Evolutionary conservation across 2,113 vertebrate species (phyloP), one percentile per base, ranked within the genome.

Genomic region (Pelecanoides urinatrix): DNA sequence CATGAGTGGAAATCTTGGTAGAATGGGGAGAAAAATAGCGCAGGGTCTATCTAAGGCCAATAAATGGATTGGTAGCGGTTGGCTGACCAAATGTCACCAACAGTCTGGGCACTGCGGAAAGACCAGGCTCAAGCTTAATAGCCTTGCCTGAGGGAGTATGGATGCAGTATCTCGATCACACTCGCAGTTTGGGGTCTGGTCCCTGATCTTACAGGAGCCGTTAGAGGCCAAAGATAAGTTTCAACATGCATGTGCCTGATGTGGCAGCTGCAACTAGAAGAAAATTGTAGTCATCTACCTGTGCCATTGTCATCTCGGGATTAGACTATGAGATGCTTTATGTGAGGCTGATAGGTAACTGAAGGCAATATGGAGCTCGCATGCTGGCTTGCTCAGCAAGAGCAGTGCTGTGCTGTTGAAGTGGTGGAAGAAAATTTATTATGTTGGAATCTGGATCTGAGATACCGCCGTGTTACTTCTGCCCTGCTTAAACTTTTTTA

Each of bases 291-390:
- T 71, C 9, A 4, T 29, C 25, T 40, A 1, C 55, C 6, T 56
- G 27, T 82, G 45, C 53, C 44, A 17, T 7, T 83, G 53, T n/a
- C 25, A 55, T 45, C 23, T 92, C 7, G 2, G 74, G n/a, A 9
- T 65, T 38, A 65, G 78, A 8, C 30, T 77, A 5, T 6, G 56
- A 73, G 23, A 11, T 73, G 40, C 45, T 75, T 9, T 52, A 2
- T 42, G 3, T 32, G 71, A 53, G 58, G 44, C 84, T 89, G 55
- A 44, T 0, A 3, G 21, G 26, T n/a, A 45, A 42, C 58, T 47
- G 91, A 65, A 45, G 67, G 80, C 68, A 44, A 5, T 0, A 0
- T 7, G 45, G 42, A 62, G n/a, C 42, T 88, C 10, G 6, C 0
- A 2, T 10, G 26, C 36, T 68, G 55, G 2, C 53, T 45, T 27